phyloP scores from a whole-genome alignment of 2,888 invertebrate species.

The Philhelius pedissequus region DNA sequence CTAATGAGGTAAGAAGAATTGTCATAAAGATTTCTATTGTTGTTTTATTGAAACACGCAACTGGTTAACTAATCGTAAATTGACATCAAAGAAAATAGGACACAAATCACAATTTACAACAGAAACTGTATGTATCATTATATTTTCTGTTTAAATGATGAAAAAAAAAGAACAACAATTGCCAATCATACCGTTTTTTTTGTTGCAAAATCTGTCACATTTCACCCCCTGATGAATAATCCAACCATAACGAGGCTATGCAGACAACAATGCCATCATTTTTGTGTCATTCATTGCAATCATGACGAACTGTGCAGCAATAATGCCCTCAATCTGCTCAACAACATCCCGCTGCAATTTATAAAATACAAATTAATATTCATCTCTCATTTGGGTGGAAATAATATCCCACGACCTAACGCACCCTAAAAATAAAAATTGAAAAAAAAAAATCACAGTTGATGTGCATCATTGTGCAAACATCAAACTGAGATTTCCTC shows the following conservation, averaged over 20 bases:
- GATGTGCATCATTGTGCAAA: conserved; percentile 38
- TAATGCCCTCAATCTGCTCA: conserved; percentile 10
- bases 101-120: background rate
- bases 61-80: background rate
- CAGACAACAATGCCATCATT: conserved; percentile 14
- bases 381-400: background rate
- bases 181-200: background rate
- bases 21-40: background rate
- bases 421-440: conserved; percentile 4
- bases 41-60: background rate
- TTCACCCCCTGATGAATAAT: background rate
- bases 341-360: background rate
- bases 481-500: conserved; percentile 21
- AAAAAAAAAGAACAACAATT: background rate
- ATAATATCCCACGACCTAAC: conserved; percentile 13
- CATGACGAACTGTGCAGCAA: background rate
- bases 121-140: background rate
- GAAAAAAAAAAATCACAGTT: background rate
- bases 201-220: background rate
- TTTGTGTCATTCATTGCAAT: background rate
- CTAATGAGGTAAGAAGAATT: background rate
- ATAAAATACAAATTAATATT: background rate
- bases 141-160: background rate
- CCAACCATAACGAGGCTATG: background rate
- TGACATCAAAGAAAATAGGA: background rate